phyloP scores from a whole-genome alignment of 2,888 invertebrate genomes.

The Ornithoptera alexandrae region DNA sequence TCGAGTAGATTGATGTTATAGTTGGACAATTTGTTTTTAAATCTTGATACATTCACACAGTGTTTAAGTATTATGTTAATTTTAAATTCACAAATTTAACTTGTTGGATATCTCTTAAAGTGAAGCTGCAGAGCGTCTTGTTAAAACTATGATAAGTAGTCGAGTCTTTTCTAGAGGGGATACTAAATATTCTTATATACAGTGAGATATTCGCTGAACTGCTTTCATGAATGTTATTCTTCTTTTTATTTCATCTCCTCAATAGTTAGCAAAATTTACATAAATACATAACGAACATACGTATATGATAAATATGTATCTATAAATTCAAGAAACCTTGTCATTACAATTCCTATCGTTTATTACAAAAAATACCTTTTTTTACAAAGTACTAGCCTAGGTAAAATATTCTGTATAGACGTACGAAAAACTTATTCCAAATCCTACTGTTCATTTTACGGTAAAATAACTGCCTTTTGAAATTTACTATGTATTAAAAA shows the following conservation, averaged over 20 bases:
- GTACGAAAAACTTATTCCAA: neutral
- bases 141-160: slow-evolving; percentile 17
- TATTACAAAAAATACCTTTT: neutral
- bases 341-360: neutral
- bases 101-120: slow-evolving; percentile 4
- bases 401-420: neutral
- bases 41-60: too few species aligned
- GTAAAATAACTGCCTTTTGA: neutral
- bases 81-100: neutral
- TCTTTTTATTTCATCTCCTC: neutral
- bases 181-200: neutral
- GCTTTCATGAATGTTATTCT: neutral
- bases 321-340: too few species aligned
- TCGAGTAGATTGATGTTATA: too few species aligned
- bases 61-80: neutral
- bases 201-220: slow-evolving; percentile 2
- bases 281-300: too few species aligned
- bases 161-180: neutral
- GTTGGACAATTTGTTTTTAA: too few species aligned
- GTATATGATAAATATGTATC: too few species aligned
- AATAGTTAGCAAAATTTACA: neutral
- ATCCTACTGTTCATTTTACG: neutral
- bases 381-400: neutral
- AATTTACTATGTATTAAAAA: neutral
- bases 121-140: slow-evolving; percentile 5